Conservation (phyloP, 2,113 vertebrate genomes). For the Rhinolophus ferrumequinum region DNA sequence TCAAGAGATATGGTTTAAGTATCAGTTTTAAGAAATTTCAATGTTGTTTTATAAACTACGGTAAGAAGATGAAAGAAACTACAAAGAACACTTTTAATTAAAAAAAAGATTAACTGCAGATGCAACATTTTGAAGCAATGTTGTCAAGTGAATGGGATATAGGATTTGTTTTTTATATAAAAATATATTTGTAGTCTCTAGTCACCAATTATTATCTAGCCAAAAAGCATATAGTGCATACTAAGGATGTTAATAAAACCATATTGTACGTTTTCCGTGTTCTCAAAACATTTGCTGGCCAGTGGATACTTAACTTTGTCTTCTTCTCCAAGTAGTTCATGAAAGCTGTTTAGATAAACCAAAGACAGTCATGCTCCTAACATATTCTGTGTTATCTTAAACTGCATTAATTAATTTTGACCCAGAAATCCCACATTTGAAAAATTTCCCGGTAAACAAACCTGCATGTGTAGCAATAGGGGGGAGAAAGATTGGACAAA, state of each 20-base stretch:
- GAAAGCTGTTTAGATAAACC: not conserved
- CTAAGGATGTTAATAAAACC: not conserved
- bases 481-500: not conserved
- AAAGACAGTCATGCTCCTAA: not conserved
- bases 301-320: not conserved
- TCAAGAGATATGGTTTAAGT: not conserved
- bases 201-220: not conserved
- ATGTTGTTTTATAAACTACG: not conserved
- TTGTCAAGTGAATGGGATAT: not conserved
- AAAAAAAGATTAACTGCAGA: not conserved
- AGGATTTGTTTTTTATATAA: not conserved
- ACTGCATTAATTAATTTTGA: not conserved
- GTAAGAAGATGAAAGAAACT: not conserved
- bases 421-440: not conserved
- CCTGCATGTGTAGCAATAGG: not conserved
- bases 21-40: not conserved
- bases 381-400: not conserved
- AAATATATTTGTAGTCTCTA: not conserved
- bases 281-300: not conserved
- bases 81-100: not conserved
- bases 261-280: not conserved
- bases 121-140: not conserved
- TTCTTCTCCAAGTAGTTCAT: not conserved
- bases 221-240: not conserved
- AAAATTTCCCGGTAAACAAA: not conserved